Evolutionary conservation across 2,797 vertebrate genomes (phyloP).

Genomic region (Cossypha polioptera): DNA sequence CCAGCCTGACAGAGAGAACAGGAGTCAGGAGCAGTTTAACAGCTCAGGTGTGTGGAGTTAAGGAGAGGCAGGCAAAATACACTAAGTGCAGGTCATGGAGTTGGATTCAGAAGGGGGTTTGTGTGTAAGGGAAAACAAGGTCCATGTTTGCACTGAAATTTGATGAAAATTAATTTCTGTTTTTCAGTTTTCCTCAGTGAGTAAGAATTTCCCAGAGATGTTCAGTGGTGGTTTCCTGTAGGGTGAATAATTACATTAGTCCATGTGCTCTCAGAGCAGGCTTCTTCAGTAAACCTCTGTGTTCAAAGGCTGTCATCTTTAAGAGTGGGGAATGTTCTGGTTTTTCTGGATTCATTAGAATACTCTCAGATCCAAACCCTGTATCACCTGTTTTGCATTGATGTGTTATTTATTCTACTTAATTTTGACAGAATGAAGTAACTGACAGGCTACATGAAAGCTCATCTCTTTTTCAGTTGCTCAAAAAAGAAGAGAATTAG

Average conservation of each 20-base stretch:
- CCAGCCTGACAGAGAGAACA: background rate
- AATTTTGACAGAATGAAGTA: background rate
- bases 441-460: background rate
- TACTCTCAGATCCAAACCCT: background rate
- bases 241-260: background rate
- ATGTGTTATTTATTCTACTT: background rate
- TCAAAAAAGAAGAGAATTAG: background rate
- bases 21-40: background rate
- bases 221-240: background rate
- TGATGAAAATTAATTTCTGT: background rate
- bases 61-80: background rate
- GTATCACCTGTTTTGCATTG: background rate
- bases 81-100: background rate
- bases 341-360: background rate
- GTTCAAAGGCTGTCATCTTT: background rate
- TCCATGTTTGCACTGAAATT: background rate
- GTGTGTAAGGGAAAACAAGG: background rate
- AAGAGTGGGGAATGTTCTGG: background rate
- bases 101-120: background rate
- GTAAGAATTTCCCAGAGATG: background rate
- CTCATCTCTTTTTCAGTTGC: background rate
- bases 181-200: background rate
- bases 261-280: background rate
- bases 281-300: background rate
- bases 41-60: background rate